Base-by-base conservation (phyloP, 2,113 vertebrate species). In the Tachuris rubrigastra region DNA sequence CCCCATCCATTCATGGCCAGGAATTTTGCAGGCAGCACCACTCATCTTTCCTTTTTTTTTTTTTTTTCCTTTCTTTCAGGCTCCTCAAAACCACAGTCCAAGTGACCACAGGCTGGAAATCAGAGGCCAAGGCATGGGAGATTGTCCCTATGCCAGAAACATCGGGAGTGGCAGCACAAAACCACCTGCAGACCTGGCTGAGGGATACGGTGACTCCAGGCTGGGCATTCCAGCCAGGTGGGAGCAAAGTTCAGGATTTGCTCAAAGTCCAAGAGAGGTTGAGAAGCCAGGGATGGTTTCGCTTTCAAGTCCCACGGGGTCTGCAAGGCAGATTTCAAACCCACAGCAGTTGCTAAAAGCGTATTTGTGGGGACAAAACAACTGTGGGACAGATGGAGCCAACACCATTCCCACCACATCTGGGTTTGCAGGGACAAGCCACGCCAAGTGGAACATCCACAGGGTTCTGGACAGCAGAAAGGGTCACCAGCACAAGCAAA, bases 211-310 rank as follows among this genome's bases (percentile, higher is more conserved):
- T 46, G 60, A 21, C 44, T 65, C 50, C 31, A 6, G 39, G 5
- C n/a, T 21, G n/a, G 44, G 27, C 42, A 31, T 67, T 5, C 28
- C 85, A 85, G 28, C 25, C 69, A 42, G 53, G 19, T 4, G 56
- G 33, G 37, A 62, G 72, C 3, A 2, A 74, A 73, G 39, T 4
- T 0, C 8, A 5, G 0, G 4, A 33, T 9, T 10, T 20, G 30
- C 39, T 53, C 60, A 27, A 14, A 0, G 10, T 16, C 30, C 44
- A 56, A 18, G 30, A 49, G 17, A 42, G n/a, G 13, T 23, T 47
- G 27, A 47, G 24, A 8, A 74, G 42, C 55, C 8, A 0, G 2
- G 14, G 35, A 21, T 0, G 4, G 28, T 41, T 58, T 78, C 12
- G 18, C 39, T 53, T 92, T 60, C 46, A 49, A 75, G 37, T 9